Conservation (phyloP, 2,888 invertebrate genomes). For the Portevinia maculata region DNA sequence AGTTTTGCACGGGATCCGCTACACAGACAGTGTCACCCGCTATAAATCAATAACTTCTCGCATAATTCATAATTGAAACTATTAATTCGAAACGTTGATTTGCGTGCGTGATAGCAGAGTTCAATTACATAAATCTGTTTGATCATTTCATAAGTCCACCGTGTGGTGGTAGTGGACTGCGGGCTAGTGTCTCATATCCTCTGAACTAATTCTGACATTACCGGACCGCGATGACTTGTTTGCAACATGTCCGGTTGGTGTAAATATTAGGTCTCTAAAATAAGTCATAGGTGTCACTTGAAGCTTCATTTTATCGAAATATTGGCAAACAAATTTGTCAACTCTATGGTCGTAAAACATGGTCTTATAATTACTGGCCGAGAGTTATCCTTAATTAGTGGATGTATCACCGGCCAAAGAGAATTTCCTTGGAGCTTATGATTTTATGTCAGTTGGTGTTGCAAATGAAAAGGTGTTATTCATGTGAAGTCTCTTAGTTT, state of each 20-base stretch:
- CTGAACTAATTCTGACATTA: slow-evolving; percentile 57
- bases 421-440: slow-evolving; percentile 33
- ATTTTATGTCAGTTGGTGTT: slow-evolving; percentile 17
- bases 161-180: not conserved
- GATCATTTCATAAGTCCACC: slow-evolving; percentile 62
- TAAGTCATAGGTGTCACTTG: slow-evolving; percentile 19
- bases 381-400: slow-evolving; percentile 64
- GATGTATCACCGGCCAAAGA: slow-evolving; percentile 37
- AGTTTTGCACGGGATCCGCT: slow-evolving; percentile 21
- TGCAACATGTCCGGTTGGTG: slow-evolving; percentile 28
- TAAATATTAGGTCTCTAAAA: slow-evolving; percentile 41
- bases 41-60: slow-evolving; percentile 68
- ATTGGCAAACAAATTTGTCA: slow-evolving; percentile 54
- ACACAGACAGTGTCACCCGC: slow-evolving; percentile 53
- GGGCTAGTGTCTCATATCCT: slow-evolving; percentile 47
- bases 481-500: slow-evolving; percentile 15
- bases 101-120: slow-evolving; percentile 63
- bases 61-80: slow-evolving; percentile 74
- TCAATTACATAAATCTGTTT: slow-evolving; percentile 73
- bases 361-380: slow-evolving; percentile 48
- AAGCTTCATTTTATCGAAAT: slow-evolving; percentile 45
- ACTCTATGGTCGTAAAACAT: slow-evolving; percentile 54
- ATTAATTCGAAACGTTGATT: slow-evolving; percentile 72
- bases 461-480: slow-evolving; percentile 12
- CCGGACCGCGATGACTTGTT: slow-evolving; percentile 41